A percentile compares a stretch with the other conserved stretches of the same genome.
phyloP scores from a whole-genome alignment of 2,113 vertebrate genomes.

The Megatriorchis doriae region DNA sequence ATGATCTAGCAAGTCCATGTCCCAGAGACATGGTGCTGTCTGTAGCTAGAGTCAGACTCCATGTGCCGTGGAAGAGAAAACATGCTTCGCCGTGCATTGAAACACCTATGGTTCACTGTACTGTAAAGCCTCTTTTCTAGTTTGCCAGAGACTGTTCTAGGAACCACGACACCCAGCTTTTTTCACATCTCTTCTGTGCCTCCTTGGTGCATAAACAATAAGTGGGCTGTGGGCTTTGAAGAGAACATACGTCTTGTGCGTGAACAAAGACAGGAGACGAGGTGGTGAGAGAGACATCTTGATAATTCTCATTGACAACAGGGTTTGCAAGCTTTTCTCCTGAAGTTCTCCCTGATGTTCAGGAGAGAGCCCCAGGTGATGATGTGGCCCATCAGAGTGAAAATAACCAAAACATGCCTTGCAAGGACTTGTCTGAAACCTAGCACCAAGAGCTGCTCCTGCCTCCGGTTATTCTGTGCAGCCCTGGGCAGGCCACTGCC shows the following conservation, averaged over 20 bases:
- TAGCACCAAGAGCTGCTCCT: neutral
- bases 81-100: accelerated
- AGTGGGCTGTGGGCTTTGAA: neutral
- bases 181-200: neutral
- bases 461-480: neutral
- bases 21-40: neutral
- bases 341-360: neutral
- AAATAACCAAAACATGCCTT: neutral
- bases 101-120: neutral
- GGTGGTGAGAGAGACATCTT: neutral
- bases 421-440: neutral
- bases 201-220: neutral
- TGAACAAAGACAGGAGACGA: neutral
- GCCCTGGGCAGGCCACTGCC: neutral
- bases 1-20: neutral
- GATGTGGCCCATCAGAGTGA: neutral
- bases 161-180: neutral
- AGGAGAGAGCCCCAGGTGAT: neutral
- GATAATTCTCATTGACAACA: neutral
- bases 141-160: neutral
- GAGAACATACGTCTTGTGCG: accelerated
- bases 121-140: neutral
- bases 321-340: neutral
- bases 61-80: neutral
- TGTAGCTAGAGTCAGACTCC: neutral